Conservation (phyloP, 2,888 invertebrate species). For the Drosophila putrida region DNA sequence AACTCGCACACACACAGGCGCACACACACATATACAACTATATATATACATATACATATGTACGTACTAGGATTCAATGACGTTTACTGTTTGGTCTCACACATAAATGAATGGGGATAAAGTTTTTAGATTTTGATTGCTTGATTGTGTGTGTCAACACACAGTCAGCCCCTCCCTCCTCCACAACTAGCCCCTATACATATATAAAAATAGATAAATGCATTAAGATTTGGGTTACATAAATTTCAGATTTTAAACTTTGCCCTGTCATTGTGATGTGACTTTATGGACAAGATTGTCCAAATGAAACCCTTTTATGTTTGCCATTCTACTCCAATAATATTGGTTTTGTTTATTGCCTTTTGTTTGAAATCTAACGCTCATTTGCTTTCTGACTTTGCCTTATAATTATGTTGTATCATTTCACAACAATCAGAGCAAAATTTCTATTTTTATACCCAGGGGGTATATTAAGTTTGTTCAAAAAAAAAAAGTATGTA, state of each 20-base stretch:
- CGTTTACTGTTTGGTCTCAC: conserved; percentile 62
- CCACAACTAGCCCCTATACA: conserved; percentile 13
- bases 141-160: conserved; percentile 81
- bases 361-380: conserved; percentile 40
- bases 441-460: background rate
- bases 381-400: conserved; percentile 35
- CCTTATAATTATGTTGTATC: conserved; percentile 30
- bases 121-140: conserved; percentile 82
- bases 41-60: conserved; percentile 1
- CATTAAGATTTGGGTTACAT: conserved; percentile 52
- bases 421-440: conserved; percentile 19
- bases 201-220: conserved; percentile 11
- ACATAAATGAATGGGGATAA: conserved; percentile 72
- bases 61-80: conserved; percentile 33
- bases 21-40: conserved; percentile 6
- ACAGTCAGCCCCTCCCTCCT: conserved; percentile 20
- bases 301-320: conserved; percentile 27
- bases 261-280: conserved; percentile 52
- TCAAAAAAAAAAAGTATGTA: too few species aligned
- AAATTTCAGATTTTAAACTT: conserved; percentile 51
- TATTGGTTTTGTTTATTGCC: conserved; percentile 20
- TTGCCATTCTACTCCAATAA: background rate
- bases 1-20: conserved; percentile 31
- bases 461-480: too few species aligned
- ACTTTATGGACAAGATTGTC: conserved; percentile 48